These are phyloP conservation scores for Falco biarmicus DNA, from an alignment of 2,797 vertebrate genomes.

Conservation along the genomic window DNA sequence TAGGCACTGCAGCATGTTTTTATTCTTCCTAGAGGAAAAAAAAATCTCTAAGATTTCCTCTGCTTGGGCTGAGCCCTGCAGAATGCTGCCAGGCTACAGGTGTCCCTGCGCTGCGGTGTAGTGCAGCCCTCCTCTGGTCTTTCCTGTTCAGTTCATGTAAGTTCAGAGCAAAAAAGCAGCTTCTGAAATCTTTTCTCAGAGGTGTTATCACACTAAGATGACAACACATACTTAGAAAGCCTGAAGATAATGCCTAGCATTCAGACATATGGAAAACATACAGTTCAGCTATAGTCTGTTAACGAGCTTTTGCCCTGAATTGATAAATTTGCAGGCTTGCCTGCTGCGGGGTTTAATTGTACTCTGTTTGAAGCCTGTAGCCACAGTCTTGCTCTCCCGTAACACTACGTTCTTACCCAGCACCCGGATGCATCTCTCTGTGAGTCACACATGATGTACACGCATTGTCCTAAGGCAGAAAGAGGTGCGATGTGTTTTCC, in stretches of 20 bases:
- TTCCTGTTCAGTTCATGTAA: fast-evolving
- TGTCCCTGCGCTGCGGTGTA: fast-evolving
- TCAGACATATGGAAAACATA: neutral
- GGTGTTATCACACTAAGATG: neutral
- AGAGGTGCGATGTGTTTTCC: neutral
- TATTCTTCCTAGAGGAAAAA: neutral
- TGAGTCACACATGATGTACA: fast-evolving
- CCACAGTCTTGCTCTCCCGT: neutral
- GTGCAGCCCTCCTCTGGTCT: neutral
- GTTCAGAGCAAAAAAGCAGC: neutral
- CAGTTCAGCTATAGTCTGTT: neutral
- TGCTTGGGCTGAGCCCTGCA: fast-evolving
- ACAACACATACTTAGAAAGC: neutral
- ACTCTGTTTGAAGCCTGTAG: neutral
- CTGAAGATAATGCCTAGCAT: neutral
- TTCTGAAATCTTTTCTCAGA: neutral
- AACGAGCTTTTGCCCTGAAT: neutral
- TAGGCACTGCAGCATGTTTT: neutral
- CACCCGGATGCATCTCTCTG: fast-evolving
- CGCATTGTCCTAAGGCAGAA: neutral
- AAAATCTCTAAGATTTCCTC: neutral
- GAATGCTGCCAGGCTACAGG: fast-evolving
- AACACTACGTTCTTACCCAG: fast-evolving
- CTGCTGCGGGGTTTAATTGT: neutral
- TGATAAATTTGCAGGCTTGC: no score